phyloP scores from a whole-genome alignment of 2,797 vertebrate species.

The Siniperca obscura region DNA sequence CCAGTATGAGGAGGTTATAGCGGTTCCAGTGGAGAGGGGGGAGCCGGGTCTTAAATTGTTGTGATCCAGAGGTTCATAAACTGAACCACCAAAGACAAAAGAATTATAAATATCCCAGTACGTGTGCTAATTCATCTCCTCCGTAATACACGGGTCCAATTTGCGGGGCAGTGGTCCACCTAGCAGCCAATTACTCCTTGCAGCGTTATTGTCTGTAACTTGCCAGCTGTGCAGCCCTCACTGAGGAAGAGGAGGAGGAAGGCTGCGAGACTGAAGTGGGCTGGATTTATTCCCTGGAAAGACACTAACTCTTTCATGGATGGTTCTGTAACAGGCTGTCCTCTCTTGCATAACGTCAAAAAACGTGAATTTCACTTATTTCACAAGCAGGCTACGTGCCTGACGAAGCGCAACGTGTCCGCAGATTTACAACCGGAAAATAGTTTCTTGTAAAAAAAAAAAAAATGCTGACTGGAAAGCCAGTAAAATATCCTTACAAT shows the following conservation, averaged over 20 bases:
- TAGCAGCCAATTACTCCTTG: conserved; percentile 61
- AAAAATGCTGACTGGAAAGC: not conserved
- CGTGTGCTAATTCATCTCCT: conserved; percentile 38
- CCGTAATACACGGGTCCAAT: conserved; percentile 38
- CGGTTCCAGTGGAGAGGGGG: conserved; percentile 61
- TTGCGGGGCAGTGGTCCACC: conserved; percentile 33
- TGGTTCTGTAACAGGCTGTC: conserved; percentile 55
- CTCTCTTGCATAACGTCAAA: conserved; percentile 45
- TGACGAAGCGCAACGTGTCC: conserved; percentile 9
- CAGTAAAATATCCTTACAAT: fast-evolving
- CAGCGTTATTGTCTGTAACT: conserved; percentile 55
- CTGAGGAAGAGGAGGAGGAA: conserved; percentile 42
- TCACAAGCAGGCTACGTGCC: conserved; percentile 20
- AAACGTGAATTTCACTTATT: conserved; percentile 26
- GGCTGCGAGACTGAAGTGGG: conserved; percentile 63
- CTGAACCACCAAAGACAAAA: not conserved
- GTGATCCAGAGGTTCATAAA: conserved; percentile 27
- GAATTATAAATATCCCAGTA: conserved; percentile 11
- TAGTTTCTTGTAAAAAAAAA: not conserved
- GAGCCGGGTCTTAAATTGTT: not conserved
- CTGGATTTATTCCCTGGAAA: conserved; percentile 75
- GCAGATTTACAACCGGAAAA: conserved; percentile 9
- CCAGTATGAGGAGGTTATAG: conserved; percentile 59
- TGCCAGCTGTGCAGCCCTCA: conserved; percentile 80
- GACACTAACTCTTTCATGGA: conserved; percentile 84